These are phyloP conservation scores for Bhutanitis thaidina DNA, from an alignment of 2,888 invertebrate species.

Conservation along the genomic window DNA sequence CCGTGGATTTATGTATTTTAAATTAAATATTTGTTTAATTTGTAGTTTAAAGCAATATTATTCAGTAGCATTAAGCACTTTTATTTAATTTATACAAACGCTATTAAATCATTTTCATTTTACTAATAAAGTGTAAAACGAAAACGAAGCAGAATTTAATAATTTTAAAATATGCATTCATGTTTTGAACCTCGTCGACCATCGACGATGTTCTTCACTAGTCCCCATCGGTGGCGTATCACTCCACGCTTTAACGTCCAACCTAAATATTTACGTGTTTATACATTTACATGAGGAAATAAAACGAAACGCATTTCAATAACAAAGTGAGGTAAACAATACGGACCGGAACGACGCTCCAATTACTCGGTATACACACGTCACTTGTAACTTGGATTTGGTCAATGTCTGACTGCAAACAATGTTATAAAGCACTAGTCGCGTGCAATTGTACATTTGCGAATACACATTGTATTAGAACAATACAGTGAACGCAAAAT, in stretches of 20 bases:
- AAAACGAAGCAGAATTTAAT: not conserved
- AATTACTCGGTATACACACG: constrained; percentile 34
- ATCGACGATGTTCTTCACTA: not conserved
- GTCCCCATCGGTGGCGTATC: not conserved
- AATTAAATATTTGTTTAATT: too few relatives aligned
- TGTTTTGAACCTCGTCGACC: constrained; percentile 2
- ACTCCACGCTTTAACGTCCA: constrained; percentile 2
- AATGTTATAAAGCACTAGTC: not conserved
- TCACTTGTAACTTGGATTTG: constrained; percentile 24
- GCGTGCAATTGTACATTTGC: not conserved
- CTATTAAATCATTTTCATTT: too few relatives aligned
- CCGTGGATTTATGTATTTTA: too few relatives aligned
- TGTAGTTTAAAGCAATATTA: too few relatives aligned
- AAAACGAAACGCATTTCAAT: constrained; percentile 39
- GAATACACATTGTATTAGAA: not conserved
- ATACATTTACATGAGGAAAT: constrained; percentile 35
- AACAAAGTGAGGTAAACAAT: constrained; percentile 39
- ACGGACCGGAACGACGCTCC: constrained; percentile 53
- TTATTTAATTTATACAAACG: too few relatives aligned
- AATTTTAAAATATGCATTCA: not conserved
- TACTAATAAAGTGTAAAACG: too few relatives aligned
- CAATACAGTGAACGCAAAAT: not conserved
- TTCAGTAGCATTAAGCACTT: too few relatives aligned
- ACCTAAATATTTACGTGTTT: constrained; percentile 30
- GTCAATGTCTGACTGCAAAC: constrained; percentile 11